Evolutionary conservation across 1,140 invertebrate species (phyloP), one percentile per base, ranked within the genome.

Genomic region (Caenorhabditis brenneri): DNA sequence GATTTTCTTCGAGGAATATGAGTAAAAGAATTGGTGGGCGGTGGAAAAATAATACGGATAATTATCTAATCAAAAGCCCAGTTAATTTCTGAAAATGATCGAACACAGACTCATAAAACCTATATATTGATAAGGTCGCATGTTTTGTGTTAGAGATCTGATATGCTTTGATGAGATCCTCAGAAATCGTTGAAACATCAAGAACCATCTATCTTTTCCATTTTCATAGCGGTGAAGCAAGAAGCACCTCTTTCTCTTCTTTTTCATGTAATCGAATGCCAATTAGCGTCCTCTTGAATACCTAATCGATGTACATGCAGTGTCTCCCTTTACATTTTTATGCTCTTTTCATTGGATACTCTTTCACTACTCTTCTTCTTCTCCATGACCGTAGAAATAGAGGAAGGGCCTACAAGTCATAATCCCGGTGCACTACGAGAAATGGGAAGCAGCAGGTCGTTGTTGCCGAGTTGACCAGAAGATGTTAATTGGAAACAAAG

Each of bases 201-300:
- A 24, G 24, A 58, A 29, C 7, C 22, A 58, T 58, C 27, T 7
- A 46, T 46, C n/a, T n/a, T 51, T 4, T n/a, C 49, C 49, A n/a
- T 51, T 51, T 2, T 51, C 5, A 42, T 42, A 42, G 39, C 12
- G 12, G 12, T 6, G 12, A 42, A 12, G 39, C 39, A 42, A 42
- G n/a, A n/a, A 5, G 39, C 49, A 19, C 49, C 49, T 51, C n/a
- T 51, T 19, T 51, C 15, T 1, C 15, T 51, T n/a, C 49, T 16
- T 51, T n/a, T n/a, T n/a, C n/a, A n/a, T 74, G 65, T 74, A 74
- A 74, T 74, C 65, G 33, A 74, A 74, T 74, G 65, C 65, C 65
- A 74, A 74, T 74, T 74, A 74, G 65, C 36, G 65, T 74, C 33
- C 65, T 74, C 65, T 74, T 74, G 33, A 39, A 39, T 74, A 74